Conservation (phyloP, 2,888 invertebrate species). For the Leptopilina syphax region DNA sequence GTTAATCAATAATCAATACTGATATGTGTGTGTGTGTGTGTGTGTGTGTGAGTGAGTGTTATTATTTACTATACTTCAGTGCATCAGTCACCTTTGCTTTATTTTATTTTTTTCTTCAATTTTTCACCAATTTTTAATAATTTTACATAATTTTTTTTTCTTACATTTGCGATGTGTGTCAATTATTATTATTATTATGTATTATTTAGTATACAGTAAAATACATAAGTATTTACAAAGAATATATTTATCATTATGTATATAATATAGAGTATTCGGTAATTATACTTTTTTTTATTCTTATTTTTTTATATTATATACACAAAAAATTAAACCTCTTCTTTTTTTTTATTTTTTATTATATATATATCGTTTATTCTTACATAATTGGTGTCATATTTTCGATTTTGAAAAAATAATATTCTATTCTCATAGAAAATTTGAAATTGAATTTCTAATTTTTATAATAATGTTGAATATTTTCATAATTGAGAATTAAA, state of each 20-base stretch:
- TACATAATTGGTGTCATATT: not conserved
- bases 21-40: conserved; percentile 19
- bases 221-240: conserved; percentile 5
- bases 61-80: conserved; percentile 10
- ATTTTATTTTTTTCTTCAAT: no score
- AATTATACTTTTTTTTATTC: no score
- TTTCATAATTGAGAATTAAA: no score
- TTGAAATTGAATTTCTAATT: no score
- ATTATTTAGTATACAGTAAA: not conserved
- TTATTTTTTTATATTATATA: not conserved
- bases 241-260: not conserved
- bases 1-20: conserved; percentile 36
- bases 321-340: not conserved
- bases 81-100: not conserved
- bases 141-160: conserved; percentile 6
- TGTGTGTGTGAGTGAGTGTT: no score
- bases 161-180: not conserved
- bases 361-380: not conserved
- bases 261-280: not conserved
- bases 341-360: conserved; percentile 2
- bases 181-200: no score
- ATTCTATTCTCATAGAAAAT: no score
- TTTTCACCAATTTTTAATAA: not conserved
- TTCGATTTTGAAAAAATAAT: not conserved
- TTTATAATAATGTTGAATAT: no score